Evolutionary conservation across 2,888 invertebrate genomes (phyloP), one percentile per base, ranked within the genome.

Genomic region (Acronicta alni): DNA sequence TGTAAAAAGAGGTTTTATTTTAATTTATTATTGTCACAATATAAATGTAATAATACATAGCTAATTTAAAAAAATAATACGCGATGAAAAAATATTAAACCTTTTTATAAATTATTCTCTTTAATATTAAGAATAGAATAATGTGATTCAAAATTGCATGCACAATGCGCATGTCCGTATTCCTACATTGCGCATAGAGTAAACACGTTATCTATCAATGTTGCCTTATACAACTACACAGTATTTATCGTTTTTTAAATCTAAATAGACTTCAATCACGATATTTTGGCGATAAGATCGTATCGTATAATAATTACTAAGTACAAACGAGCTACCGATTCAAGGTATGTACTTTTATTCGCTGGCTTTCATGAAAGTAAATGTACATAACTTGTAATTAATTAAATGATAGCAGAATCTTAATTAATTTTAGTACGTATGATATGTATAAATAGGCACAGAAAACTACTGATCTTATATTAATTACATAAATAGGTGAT

Each of bases 321-420:
- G 79, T 81, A 80, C 85, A 83, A 84, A 84, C 80, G 79, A 54
- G 85, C 84, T 84, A 84, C 84, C 82, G 84, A 84, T 73, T 73
- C 58, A 72, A 67, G 51, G 56, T 56, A 68, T 56, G 68, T 61
- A 47, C 62, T 72, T 72, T 71, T 69, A 67, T 79, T 60, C 62
- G 67, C 78, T 80, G 80, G 65, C 72, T 67, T 71, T 79, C 42
- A 52, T 59, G 42, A 45, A 67, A 57, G 39, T 57, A 68, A 67
- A 70, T 65, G 46, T 77, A 65, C 47, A 59, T 67, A 61, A 67
- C 57, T 55, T 66, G 67, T 72, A 16, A 70, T 76, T 75, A 76
- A 75, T 75, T 70, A 71, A 71, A 58, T 71, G 73, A 78, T 78
- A 78, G 55, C 39, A 38, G 44, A 42, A 76, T 78, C 68, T 76